Evolutionary conservation across 2,113 vertebrate species (phyloP).

Genomic region (Pomatorhinus ruficollis): DNA sequence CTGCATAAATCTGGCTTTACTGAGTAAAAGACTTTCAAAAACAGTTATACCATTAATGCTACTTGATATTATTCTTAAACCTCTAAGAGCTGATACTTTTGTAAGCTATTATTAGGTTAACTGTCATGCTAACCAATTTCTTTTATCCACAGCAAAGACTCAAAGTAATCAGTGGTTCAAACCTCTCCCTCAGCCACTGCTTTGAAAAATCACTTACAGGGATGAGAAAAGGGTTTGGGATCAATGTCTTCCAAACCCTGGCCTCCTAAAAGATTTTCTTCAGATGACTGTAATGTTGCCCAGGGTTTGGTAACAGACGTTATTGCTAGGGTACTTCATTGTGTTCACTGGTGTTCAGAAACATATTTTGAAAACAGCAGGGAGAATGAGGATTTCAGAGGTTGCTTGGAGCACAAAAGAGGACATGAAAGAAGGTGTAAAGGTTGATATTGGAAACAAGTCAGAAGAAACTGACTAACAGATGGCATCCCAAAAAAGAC

Average conservation of each 20-base stretch:
- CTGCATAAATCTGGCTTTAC: not conserved
- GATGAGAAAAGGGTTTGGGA: not conserved
- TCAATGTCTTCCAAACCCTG: not conserved
- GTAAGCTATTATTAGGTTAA: not conserved
- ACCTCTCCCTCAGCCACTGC: not conserved
- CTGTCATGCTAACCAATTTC: not conserved
- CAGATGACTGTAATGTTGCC: not conserved
- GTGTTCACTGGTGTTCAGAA: not conserved
- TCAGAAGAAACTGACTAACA: slow-evolving; percentile 42
- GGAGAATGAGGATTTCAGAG: not conserved
- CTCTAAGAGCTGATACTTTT: not conserved
- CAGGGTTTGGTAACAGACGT: not conserved
- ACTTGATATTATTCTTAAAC: not conserved
- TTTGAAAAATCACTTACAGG: not conserved
- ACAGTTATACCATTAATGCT: not conserved
- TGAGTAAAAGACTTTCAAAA: not conserved
- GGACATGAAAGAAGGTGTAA: slow-evolving; percentile 11
- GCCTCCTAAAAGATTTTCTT: not conserved
- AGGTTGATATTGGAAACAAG: slow-evolving; percentile 41
- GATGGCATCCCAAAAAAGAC: slow-evolving; percentile 48
- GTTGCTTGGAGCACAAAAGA: not conserved
- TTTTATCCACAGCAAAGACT: not conserved
- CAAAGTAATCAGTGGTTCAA: not conserved
- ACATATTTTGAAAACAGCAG: not conserved
- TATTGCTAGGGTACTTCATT: not conserved